Percentiles rank a stretch among this genome's conserved stretches.
Conservation (phyloP, 2,113 vertebrate genomes). For the Pteruthius melanotis region DNA sequence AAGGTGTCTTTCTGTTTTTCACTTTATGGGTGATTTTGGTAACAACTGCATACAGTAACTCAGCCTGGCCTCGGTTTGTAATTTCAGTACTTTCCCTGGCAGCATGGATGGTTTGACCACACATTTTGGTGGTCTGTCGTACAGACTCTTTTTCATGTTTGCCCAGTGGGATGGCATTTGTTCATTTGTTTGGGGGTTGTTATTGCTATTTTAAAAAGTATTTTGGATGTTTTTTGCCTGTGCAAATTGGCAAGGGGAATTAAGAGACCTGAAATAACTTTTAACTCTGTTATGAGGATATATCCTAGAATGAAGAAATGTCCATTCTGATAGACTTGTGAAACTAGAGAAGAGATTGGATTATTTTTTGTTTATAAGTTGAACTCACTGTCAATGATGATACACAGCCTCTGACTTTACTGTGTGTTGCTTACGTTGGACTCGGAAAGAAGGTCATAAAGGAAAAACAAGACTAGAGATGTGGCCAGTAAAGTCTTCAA, state of each 20-base stretch:
- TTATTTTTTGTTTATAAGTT: background rate
- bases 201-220: background rate
- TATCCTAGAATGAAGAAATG: background rate
- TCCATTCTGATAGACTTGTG: background rate
- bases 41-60: rapidly evolving
- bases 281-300: background rate
- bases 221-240: background rate
- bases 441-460: background rate
- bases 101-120: background rate
- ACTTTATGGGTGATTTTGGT: background rate
- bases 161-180: background rate
- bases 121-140: background rate
- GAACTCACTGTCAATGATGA: background rate
- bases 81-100: background rate
- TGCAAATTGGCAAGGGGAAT: background rate
- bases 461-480: background rate
- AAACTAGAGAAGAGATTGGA: background rate
- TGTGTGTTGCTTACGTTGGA: background rate
- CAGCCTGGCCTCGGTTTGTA: background rate
- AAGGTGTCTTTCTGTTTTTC: background rate
- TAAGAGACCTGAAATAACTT: background rate
- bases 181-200: background rate
- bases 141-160: background rate
- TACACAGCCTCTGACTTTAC: background rate
- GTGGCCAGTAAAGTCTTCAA: background rate